Conservation (phyloP, 2,113 vertebrate genomes). For the Hemiscyllium ocellatum region DNA sequence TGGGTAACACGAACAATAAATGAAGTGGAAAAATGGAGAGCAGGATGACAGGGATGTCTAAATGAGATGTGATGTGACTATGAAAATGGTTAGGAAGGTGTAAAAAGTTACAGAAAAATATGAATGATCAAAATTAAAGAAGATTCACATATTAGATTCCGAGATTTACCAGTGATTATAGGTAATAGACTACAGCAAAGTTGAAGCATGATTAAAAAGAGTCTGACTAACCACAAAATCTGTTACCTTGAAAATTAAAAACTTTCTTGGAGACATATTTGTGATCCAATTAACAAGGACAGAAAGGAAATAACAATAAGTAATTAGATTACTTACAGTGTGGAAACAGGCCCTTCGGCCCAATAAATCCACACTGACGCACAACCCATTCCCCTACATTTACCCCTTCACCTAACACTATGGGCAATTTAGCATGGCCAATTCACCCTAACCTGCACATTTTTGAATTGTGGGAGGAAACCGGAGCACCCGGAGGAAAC, state of each 20-base stretch:
- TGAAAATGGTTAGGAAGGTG: not conserved
- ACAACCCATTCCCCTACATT: no score
- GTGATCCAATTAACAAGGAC: not conserved
- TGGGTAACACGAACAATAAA: not conserved
- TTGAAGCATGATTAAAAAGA: not conserved
- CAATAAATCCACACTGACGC: no score
- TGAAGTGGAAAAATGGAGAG: not conserved
- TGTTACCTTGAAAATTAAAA: not conserved
- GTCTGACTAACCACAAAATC: not conserved
- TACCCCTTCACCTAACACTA: no score
- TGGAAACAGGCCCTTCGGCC: no score
- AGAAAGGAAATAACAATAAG: not conserved
- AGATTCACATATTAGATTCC: not conserved
- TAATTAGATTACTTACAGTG: no score
- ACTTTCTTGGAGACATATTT: not conserved
- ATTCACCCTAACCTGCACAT: no score
- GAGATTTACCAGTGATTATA: not conserved
- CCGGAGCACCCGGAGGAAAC: no score
- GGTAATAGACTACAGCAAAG: not conserved
- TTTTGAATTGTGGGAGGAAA: no score
- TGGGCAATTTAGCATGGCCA: no score
- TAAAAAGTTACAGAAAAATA: not conserved
- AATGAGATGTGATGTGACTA: not conserved
- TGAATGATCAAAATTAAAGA: not conserved
- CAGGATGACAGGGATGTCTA: not conserved